Evolutionary conservation across 2,113 vertebrate genomes (phyloP).

Genomic region (Aramus guarauna): DNA sequence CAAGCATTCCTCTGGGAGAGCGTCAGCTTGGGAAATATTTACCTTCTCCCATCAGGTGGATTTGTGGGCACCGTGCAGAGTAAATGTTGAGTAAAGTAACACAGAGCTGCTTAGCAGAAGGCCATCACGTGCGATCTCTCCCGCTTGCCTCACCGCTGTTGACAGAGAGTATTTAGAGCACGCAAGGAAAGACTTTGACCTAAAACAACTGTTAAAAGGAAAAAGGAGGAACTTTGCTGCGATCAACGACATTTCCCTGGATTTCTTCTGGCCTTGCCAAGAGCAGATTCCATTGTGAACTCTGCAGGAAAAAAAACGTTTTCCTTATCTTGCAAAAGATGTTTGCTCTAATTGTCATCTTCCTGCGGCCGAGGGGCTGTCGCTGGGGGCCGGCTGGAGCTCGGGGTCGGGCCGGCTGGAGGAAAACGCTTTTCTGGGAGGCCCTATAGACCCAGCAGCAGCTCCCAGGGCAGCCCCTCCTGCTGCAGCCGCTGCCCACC

Average conservation of each 20-base stretch:
- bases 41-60: conserved; percentile 37
- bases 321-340: neutral
- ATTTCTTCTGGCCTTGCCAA: neutral
- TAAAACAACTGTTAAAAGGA: neutral
- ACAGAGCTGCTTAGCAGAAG: neutral
- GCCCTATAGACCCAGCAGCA: accelerated
- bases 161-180: neutral
- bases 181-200: neutral
- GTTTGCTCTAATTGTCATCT: conserved; percentile 34
- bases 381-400: accelerated
- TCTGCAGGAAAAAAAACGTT: neutral
- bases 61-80: conserved; percentile 4
- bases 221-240: neutral
- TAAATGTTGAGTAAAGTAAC: conserved; percentile 34
- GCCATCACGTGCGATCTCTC: neutral
- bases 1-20: neutral
- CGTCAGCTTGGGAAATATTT: neutral
- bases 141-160: neutral
- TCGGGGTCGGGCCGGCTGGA: neutral
- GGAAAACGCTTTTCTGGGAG: neutral
- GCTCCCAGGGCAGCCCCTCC: neutral
- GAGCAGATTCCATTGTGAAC: neutral
- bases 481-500: neutral
- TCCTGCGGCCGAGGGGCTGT: neutral
- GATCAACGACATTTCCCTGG: accelerated